These are phyloP conservation scores for Heliothis subflexa DNA, from an alignment of 1,140 invertebrate species.

Conservation along the genomic window DNA sequence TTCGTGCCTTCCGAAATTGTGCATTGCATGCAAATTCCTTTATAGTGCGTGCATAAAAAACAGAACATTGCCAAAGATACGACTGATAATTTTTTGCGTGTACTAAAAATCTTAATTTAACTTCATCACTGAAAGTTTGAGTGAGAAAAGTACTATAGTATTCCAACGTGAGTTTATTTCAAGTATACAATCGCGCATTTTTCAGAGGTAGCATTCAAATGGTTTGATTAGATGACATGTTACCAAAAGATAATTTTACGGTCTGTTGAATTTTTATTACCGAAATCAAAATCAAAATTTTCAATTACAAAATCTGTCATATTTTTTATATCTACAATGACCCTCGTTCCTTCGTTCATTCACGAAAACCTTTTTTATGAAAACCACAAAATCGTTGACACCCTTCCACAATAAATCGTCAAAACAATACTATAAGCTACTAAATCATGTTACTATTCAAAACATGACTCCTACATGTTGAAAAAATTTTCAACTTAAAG, in stretches of 20 bases:
- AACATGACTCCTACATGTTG: slow-evolving; percentile 70
- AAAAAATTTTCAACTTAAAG: slow-evolving; percentile 63
- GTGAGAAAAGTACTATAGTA: no score
- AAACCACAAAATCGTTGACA: slow-evolving; percentile 59
- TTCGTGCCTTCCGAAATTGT: no score
- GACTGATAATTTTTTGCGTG: not conserved
- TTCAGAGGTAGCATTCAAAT: not conserved
- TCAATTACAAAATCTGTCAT: slow-evolving; percentile 10
- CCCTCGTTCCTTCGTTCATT: slow-evolving; percentile 19
- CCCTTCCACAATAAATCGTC: slow-evolving; percentile 74
- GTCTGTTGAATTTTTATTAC: not conserved
- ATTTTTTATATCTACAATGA: slow-evolving; percentile 1
- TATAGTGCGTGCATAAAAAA: no score
- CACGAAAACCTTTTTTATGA: slow-evolving; percentile 40
- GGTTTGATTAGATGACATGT: not conserved
- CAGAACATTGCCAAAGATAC: no score
- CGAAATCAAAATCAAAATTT: not conserved
- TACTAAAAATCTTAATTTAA: not conserved
- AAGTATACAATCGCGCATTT: not conserved
- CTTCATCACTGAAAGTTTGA: no score
- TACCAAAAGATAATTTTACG: slow-evolving; percentile 18
- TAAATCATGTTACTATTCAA: slow-evolving; percentile 83
- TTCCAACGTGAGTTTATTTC: no score
- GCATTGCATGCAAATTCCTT: no score
- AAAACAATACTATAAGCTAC: slow-evolving; percentile 72